Base-by-base conservation (phyloP, 2,113 vertebrate species). In the Caracal caracal region DNA sequence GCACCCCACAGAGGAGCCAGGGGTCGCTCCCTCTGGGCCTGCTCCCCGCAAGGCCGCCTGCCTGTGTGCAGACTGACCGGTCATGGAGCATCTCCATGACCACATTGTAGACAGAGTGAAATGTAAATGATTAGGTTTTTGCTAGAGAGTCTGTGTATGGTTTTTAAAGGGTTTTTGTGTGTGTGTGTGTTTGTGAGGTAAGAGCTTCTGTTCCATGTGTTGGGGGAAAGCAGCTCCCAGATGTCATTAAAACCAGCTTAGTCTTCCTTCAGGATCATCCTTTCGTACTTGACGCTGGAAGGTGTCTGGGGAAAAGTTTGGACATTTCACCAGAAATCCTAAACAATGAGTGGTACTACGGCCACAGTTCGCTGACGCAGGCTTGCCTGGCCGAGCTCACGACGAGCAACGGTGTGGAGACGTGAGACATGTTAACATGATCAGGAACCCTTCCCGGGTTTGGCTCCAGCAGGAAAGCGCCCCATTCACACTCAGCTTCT, bases 41-140 rank as follows among this genome's bases (percentile, higher is more conserved):
- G 49, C 28, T 24, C 37, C n/a, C 51, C 47, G 37, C 59, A 30
- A 71, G 79, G 88, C 94, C 68, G 81, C 96, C 97, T 95, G 95
- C 96, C 96, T 37, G n/a, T 87, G 95, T 47, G 83, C 90, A 97
- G 88, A 97, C 91, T 43, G 10, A 83, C 68, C 90, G 94, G 49
- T 87, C 93, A 30, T 65, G 75, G 92, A 70, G 97, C 49, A 65
- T 94, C 8, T 94, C 92, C 95, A 24, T 92, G 97, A 97, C 97
- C 95, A 87, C 87, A 43, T 94, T 95, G 95, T 94, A 97, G 96
- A 96, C 97, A 97, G 96, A 96, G 94, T 79, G 88, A 91, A 47
- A 47, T 49, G 73, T 76, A 95, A 37, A 66, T 5, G 65, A 83
- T 59, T 93, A 96, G 87, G 85, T 76, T 95, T 89, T 90, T 93